Percentiles rank a stretch among this genome's conserved stretches.
phyloP scores from a whole-genome alignment of 2,797 vertebrate genomes.

The Acridotheres tristis region DNA sequence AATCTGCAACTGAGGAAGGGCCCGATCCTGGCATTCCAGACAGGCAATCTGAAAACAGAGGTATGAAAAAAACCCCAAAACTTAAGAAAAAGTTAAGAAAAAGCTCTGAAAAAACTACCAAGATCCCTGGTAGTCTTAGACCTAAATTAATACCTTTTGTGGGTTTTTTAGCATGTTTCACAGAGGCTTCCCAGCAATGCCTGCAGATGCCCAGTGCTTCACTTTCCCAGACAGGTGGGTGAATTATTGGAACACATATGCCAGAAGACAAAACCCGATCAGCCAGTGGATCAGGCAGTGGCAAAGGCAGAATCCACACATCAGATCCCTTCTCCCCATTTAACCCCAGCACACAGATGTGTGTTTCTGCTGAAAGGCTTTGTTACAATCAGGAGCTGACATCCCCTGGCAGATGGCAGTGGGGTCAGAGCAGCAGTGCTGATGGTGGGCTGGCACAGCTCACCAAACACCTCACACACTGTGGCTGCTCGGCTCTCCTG shows the following conservation, averaged over 20 bases:
- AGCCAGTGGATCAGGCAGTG: not conserved
- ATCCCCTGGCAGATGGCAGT: fast-evolving
- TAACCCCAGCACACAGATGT: fast-evolving
- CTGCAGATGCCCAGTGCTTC: not conserved
- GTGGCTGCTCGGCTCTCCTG: fast-evolving
- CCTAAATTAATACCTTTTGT: constrained; percentile 2
- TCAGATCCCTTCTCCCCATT: not conserved
- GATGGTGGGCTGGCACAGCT: not conserved
- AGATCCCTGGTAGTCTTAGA: not conserved
- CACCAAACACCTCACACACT: not conserved
- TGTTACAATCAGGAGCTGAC: not conserved
- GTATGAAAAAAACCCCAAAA: not conserved
- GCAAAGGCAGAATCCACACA: not conserved
- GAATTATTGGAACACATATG: constrained; percentile 15
- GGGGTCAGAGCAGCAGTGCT: fast-evolving
- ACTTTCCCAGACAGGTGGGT: not conserved
- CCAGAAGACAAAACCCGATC: constrained; percentile 22
- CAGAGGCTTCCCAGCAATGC: constrained; percentile 19
- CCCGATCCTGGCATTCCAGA: not conserved
- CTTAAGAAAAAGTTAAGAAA: not conserved
- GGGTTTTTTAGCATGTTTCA: not conserved
- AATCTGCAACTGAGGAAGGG: not conserved
- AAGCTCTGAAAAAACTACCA: too few relatives aligned
- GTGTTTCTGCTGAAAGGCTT: not conserved
- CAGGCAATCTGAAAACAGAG: not conserved